Base-by-base conservation (phyloP, 2,113 vertebrate species). In the Lathamus discolor region DNA sequence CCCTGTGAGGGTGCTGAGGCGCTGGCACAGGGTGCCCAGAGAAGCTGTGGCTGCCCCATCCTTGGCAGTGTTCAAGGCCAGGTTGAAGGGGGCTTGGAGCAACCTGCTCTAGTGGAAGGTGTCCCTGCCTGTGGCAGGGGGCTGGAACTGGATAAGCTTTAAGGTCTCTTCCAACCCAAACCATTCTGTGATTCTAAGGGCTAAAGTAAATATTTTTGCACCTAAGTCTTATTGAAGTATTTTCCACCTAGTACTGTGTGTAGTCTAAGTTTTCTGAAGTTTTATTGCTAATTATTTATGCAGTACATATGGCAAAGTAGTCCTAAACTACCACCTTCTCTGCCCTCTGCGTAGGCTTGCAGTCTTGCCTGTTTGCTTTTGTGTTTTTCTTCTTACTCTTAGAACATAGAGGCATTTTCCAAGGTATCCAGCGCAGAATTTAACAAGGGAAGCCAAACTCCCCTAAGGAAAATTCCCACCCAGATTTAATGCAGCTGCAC, bases 391-490 rank as follows among this genome's bases (percentile, higher is more conserved):
- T 39, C 29, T 48, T 80, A 9, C 7, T 94, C 41, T 28, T 41
- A 35, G 80, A 61, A 95, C 68, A 55, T 63, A 28, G 67, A 91
- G 37, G 28, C 37, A 13, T 54, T 80, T 91, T 80, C 41, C 41
- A 59, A 83, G n/a, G n/a, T n/a, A 74, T 69, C 17, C 31, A 90
- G 63, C 54, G 22, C 16, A 66, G 73, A 69, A 41, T 87, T 62
- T 66, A 31, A 51, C 64, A 85, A 90, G 54, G 62, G 54, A 92
- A 92, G 57, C 84, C 74, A 87, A 93, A 63, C 49, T 85, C 13
- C 66, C 78, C 44, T 73, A 73, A 85, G 81, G 74, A 95, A 79
- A 96, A 67, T 63, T 88, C 85, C 92, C 93, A 88, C 84, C 78
- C 72, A 39, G 67, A 67, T 15, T 54, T 5, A 64, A 59, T 88